These are phyloP conservation scores for Troglohyphantes excavatus DNA, from an alignment of 2,888 invertebrate species.

Conservation along the genomic window DNA sequence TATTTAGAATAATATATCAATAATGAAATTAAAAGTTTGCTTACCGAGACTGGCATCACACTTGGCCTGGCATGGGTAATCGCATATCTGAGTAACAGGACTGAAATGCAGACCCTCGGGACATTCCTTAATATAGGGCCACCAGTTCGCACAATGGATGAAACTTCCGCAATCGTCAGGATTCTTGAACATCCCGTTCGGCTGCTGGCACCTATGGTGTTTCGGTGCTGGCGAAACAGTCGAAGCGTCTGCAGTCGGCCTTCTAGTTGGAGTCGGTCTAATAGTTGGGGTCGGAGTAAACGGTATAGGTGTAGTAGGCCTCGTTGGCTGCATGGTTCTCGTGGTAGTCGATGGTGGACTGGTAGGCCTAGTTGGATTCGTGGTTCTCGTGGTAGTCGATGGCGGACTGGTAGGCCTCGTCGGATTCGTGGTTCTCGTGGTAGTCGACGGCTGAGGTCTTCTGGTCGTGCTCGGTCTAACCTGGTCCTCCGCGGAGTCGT, in stretches of 20 bases:
- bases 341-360: not conserved
- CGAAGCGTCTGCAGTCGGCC: not conserved
- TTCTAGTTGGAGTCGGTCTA: not conserved
- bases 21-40: not conserved
- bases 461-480: not conserved
- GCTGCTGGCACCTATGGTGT: constrained; percentile 39
- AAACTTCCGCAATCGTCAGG: constrained; percentile 68
- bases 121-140: constrained; percentile 54
- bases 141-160: constrained; percentile 69
- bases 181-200: constrained; percentile 71
- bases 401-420: no score
- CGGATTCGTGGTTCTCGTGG: not conserved
- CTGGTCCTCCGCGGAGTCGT: not conserved
- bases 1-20: no score
- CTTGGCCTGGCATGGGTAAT: constrained; percentile 69
- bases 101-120: constrained; percentile 67
- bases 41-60: constrained; percentile 55
- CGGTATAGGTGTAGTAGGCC: not conserved
- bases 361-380: not conserved
- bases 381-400: not conserved
- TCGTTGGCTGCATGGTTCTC: not conserved
- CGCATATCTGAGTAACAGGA: constrained; percentile 36
- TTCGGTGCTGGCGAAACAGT: constrained; percentile 9
- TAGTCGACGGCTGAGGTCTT: not conserved
- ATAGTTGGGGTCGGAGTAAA: not conserved